Percentiles rank a stretch among this genome's conserved stretches.
These are phyloP conservation scores for Gobius niger DNA, from an alignment of 2,113 vertebrate species.

Conservation along the genomic window DNA sequence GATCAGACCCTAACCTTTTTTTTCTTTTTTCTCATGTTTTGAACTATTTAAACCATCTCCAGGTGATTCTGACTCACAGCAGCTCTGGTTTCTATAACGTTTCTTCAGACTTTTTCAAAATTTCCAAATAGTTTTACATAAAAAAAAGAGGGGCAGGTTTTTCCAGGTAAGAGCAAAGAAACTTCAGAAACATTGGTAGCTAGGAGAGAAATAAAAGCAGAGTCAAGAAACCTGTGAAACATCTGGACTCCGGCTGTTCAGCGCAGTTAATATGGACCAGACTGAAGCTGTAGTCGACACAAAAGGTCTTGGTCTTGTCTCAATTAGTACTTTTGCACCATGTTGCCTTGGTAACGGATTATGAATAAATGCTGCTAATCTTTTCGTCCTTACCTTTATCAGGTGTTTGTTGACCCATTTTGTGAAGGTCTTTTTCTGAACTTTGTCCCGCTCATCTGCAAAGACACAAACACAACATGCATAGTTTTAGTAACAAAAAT, in stretches of 20 bases:
- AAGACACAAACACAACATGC: constrained; percentile 15
- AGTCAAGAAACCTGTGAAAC: constrained; percentile 1
- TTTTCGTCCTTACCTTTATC: constrained; percentile 78
- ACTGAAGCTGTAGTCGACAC: not conserved
- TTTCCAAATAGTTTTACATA: not conserved
- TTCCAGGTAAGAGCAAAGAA: constrained; percentile 6
- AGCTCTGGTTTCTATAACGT: not conserved
- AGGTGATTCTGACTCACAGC: constrained; percentile 58
- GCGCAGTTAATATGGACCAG: not conserved
- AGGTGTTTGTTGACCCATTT: constrained; percentile 96
- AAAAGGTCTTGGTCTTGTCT: not conserved
- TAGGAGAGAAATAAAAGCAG: constrained; percentile 10
- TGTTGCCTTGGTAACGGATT: not conserved
- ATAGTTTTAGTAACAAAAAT: not conserved
- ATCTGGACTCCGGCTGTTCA: not conserved
- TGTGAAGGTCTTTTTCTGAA: constrained; percentile 94
- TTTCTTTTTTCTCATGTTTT: not conserved
- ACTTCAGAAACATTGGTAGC: not conserved
- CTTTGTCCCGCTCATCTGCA: constrained; percentile 88
- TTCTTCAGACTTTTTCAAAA: not conserved
- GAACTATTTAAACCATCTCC: constrained; percentile 46
- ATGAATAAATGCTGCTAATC: too few species aligned
- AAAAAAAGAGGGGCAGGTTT: not conserved
- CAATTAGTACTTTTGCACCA: not conserved
- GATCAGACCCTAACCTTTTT: constrained; percentile 15